Evolutionary conservation across 2,797 vertebrate species (phyloP), one percentile per base, ranked within the genome.

Genomic region (Meriones psammophilus): DNA sequence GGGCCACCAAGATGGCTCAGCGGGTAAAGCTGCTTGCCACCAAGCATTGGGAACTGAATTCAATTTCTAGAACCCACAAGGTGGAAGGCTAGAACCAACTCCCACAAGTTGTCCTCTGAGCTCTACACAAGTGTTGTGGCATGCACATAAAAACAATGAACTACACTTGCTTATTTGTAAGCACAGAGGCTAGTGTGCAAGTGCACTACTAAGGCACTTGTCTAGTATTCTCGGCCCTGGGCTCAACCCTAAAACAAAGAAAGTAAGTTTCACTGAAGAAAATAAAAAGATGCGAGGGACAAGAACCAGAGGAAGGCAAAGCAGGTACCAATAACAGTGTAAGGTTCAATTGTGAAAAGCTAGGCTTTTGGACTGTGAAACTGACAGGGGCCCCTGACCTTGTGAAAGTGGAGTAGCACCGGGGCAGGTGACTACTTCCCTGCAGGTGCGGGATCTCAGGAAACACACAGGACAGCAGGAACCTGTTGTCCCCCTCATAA

Each of bases 401-500:
- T 8, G 15, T 60, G 33, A 62, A 5, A 50, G 24, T 0, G 22
- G 74, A 39, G 26, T 2, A n/a, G 77, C 33, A 8, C 12, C 0
- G 3, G 0, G 1, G 15, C 3, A 3, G 78, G 33, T 68, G 22
- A 5, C n/a, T 28, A 0, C 69, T 26, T 30, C 78, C 36, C 58
- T 62, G 10, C 5, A 36, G 71, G 46, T 4, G 4, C 79, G 42
- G 28, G 3, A 30, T 9, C n/a, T 58, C 5, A 42, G 83, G 30
- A 18, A 46, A 26, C 26, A 26, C 26, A 56, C 20, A n/a, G 60
- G 56, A 28, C n/a, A 73, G 77, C 60, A 50, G 58, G 36, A 2
- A 5, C 60, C 66, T 9, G 0, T 0, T 3, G 60, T 5, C 26
- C 89, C 18, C 66, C 28, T 39, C 64, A 50, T 13, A 6, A 42